Evolutionary conservation across 2,113 vertebrate genomes (phyloP).

Genomic region (Cyanocitta stelleri): DNA sequence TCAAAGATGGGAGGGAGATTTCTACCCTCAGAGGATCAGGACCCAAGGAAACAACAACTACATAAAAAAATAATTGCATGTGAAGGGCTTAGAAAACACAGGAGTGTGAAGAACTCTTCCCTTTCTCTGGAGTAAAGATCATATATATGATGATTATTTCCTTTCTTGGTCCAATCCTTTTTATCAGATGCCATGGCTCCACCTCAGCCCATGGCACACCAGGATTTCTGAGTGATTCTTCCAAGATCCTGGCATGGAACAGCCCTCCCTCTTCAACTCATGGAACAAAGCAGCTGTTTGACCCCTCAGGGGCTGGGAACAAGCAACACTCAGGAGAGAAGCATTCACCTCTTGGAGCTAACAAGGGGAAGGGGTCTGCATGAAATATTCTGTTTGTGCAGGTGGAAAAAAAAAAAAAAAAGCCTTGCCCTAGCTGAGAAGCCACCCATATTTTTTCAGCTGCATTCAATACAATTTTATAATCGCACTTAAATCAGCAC

Average conservation of each 20-base stretch:
- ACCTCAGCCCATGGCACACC: rapidly evolving
- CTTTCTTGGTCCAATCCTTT: neutral
- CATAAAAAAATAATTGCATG: neutral
- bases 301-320: neutral
- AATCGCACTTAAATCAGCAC: neutral
- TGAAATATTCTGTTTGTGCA: neutral
- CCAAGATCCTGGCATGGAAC: neutral
- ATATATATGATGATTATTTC: neutral
- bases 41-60: neutral
- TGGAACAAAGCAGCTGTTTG: rapidly evolving
- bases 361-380: neutral
- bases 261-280: neutral
- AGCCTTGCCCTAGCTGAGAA: neutral
- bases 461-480: neutral
- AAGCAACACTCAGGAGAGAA: neutral
- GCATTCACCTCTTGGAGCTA: neutral
- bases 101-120: neutral
- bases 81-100: neutral
- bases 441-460: neutral
- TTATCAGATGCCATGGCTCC: neutral
- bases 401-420: neutral
- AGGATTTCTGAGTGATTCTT: neutral
- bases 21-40: neutral
- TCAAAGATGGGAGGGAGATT: neutral
- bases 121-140: neutral